Evolutionary conservation across 2,888 invertebrate genomes (phyloP).

Genomic region (Branchellion lobata): DNA sequence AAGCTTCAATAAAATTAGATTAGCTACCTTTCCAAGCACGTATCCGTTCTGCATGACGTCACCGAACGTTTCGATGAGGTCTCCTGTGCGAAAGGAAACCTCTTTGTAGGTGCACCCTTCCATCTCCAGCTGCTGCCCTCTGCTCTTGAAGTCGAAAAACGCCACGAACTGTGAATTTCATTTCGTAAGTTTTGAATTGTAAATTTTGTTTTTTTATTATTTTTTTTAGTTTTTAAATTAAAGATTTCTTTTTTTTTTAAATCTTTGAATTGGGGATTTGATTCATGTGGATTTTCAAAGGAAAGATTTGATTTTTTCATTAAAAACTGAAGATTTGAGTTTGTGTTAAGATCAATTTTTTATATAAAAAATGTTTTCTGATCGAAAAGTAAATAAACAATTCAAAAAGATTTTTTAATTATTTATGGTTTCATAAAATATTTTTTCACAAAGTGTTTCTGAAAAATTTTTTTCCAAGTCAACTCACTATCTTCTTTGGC

Average conservation of each 20-base stretch:
- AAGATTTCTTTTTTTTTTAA: background rate
- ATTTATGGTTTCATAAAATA: no score
- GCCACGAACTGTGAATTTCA: slow-evolving; percentile 37
- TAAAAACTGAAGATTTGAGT: background rate
- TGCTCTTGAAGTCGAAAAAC: slow-evolving; percentile 24
- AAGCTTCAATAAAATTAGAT: no score
- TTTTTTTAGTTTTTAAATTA: background rate
- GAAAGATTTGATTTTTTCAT: background rate
- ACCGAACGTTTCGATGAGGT: slow-evolving; percentile 58
- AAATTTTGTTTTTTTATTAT: background rate
- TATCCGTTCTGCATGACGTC: slow-evolving; percentile 57
- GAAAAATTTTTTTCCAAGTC: no score
- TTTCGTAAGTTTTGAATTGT: no score
- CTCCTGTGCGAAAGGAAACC: slow-evolving; percentile 58
- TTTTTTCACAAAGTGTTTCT: no score
- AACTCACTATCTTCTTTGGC: no score
- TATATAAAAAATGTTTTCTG: no score
- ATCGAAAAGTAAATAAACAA: no score
- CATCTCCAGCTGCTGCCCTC: background rate
- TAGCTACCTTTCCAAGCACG: slow-evolving; percentile 51
- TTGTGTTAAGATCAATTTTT: no score
- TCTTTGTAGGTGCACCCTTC: slow-evolving; percentile 50
- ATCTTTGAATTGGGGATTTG: background rate
- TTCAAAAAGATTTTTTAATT: no score
- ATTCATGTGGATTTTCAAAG: background rate